A percentile compares a stretch with the other conserved stretches of the same genome.
phyloP scores from a whole-genome alignment of 2,888 invertebrate species.

The Exephanes ischioxanthus region DNA sequence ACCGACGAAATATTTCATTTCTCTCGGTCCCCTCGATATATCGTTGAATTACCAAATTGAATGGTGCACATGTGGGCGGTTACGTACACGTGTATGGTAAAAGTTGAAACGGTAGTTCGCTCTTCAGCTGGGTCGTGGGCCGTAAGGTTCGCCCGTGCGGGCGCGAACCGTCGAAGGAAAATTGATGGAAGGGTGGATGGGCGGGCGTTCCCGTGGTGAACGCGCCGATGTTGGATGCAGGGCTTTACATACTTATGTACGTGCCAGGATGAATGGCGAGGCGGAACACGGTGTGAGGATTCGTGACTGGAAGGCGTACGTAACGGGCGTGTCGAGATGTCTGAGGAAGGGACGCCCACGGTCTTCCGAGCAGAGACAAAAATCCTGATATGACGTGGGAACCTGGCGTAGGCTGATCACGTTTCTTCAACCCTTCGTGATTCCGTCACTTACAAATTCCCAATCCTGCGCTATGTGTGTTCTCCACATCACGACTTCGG shows the following conservation, averaged over 20 bases:
- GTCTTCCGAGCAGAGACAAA: conserved; percentile 70
- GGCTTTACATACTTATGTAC: conserved; percentile 53
- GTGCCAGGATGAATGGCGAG: conserved; percentile 66
- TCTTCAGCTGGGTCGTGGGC: conserved; percentile 51
- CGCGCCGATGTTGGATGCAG: conserved; percentile 35
- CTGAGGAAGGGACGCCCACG: conserved; percentile 62
- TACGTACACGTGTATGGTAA: conserved; percentile 13
- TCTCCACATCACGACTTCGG: conserved; percentile 40
- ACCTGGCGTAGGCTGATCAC: conserved; percentile 78
- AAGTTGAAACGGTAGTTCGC: conserved; percentile 48
- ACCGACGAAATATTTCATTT: conserved; percentile 12
- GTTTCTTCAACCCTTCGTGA: conserved; percentile 76
- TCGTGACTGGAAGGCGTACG: conserved; percentile 61
- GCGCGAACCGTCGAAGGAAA: conserved; percentile 64
- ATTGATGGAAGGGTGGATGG: conserved; percentile 64
- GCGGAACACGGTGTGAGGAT: conserved; percentile 52
- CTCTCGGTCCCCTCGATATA: conserved; percentile 5
- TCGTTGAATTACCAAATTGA: conserved; percentile 36
- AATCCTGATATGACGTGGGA: conserved; percentile 73
- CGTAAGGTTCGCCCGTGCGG: conserved; percentile 38
- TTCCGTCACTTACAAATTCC: conserved; percentile 74
- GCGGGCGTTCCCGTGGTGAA: conserved; percentile 41
- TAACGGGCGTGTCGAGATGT: conserved; percentile 69
- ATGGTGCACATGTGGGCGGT: conserved; percentile 14
- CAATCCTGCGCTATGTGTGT: conserved; percentile 65